These are phyloP conservation scores for Leptestheria dahalacensis DNA, from an alignment of 1,140 invertebrate genomes.

Conservation along the genomic window DNA sequence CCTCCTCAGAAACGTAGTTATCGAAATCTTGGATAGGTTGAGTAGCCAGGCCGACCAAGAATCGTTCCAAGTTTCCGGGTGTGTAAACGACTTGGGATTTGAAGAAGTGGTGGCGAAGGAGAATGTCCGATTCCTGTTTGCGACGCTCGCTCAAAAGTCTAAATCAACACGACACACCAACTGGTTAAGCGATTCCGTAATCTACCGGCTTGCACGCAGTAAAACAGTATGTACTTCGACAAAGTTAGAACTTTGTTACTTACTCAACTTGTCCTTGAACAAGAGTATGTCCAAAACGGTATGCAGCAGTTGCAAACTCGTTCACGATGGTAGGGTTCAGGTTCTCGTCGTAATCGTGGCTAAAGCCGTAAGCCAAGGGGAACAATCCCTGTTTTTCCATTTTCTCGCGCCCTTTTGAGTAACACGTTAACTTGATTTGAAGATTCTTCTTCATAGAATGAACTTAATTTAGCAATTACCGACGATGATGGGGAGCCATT, in stretches of 20 bases:
- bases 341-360: slow-evolving; percentile 32
- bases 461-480: slow-evolving; percentile 39
- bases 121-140: slow-evolving; percentile 7
- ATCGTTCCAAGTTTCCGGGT: slow-evolving; percentile 21
- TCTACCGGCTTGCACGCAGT: too few species aligned
- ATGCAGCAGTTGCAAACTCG: slow-evolving; percentile 73
- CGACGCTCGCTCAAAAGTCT: slow-evolving; percentile 6
- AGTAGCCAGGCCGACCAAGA: slow-evolving; percentile 20
- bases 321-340: slow-evolving; percentile 66
- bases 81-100: slow-evolving; percentile 13
- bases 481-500: slow-evolving; percentile 45
- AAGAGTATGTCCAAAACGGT: slow-evolving; percentile 71
- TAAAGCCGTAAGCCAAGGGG: slow-evolving; percentile 23
- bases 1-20: slow-evolving; percentile 16
- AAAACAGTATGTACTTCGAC: too few species aligned
- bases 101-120: slow-evolving; percentile 16
- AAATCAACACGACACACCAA: neutral
- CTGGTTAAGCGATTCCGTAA: neutral
- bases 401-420: slow-evolving; percentile 11
- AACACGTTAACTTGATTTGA: neutral
- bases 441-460: neutral
- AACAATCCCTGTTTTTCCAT: slow-evolving; percentile 23
- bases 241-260: slow-evolving; percentile 26
- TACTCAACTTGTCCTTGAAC: slow-evolving; percentile 63
- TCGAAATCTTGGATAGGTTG: slow-evolving; percentile 17